Evolutionary conservation across 2,113 vertebrate genomes (phyloP).

Genomic region (Neodontobutis hainanensis): DNA sequence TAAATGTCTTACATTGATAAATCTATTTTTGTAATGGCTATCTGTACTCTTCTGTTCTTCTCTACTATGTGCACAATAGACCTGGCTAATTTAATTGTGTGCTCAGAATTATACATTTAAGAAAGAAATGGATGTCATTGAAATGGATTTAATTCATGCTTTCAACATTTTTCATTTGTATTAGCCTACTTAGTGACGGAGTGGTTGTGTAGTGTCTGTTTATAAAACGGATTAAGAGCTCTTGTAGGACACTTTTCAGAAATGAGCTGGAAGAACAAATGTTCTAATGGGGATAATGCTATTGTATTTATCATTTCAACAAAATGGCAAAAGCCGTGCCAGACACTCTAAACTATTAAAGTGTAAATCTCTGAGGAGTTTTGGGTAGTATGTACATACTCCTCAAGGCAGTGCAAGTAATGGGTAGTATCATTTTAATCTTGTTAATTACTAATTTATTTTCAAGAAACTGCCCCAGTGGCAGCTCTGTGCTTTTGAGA

Average conservation of each 20-base stretch:
- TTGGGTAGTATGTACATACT: constrained; percentile 1
- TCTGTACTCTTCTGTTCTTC: neutral
- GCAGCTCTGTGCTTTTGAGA: constrained; percentile 17
- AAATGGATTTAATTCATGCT: constrained; percentile 40
- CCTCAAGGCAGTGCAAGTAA: neutral
- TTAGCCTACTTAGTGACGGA: constrained; percentile 47
- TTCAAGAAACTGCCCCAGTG: constrained; percentile 23
- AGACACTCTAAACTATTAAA: constrained; percentile 23
- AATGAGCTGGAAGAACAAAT: constrained; percentile 44
- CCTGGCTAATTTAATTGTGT: constrained; percentile 37
- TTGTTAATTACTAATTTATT: constrained; percentile 38
- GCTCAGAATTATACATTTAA: constrained; percentile 27
- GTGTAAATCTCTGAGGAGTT: constrained; percentile 21
- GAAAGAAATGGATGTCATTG: constrained; percentile 34
- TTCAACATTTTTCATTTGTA: constrained; percentile 52
- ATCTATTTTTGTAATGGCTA: neutral
- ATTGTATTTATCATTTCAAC: constrained; percentile 51
- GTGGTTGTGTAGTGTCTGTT: constrained; percentile 48
- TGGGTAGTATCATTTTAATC: constrained; percentile 20
- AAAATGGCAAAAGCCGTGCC: constrained; percentile 38
- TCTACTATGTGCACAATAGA: constrained; percentile 19
- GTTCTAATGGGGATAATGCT: constrained; percentile 37
- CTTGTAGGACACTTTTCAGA: constrained; percentile 54
- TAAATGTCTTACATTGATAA: neutral
- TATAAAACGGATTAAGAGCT: constrained; percentile 55